Evolutionary conservation across 2,888 invertebrate genomes (phyloP).

Genomic region (Bruchidius siliquastri): DNA sequence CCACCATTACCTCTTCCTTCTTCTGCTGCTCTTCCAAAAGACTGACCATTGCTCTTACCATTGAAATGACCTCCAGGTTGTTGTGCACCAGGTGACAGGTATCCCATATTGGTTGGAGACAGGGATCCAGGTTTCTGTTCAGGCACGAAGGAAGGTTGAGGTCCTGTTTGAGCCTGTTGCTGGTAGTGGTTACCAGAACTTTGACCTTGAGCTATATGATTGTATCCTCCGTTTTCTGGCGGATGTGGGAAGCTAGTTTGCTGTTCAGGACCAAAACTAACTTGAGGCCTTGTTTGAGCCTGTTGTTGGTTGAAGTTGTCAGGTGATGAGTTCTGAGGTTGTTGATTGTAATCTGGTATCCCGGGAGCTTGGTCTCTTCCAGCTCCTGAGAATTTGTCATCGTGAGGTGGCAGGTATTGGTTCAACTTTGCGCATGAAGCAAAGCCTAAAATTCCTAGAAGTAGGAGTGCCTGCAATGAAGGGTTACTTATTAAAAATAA

Average conservation of each 20-base stretch:
- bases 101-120: not conserved
- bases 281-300: no score
- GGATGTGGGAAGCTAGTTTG: not conserved
- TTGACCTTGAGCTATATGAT: not conserved
- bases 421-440: slow-evolving; percentile 26
- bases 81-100: not conserved
- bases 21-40: not conserved
- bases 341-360: not conserved
- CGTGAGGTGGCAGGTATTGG: slow-evolving; percentile 32
- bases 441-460: slow-evolving; percentile 24
- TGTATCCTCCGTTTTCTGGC: not conserved
- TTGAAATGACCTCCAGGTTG: not conserved
- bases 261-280: not conserved
- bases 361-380: not conserved
- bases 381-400: slow-evolving; percentile 30
- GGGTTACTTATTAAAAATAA: not conserved
- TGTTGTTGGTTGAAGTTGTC: not conserved
- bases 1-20: not conserved
- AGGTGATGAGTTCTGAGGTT: not conserved
- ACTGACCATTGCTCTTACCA: not conserved
- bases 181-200: not conserved
- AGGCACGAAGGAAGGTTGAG: not conserved
- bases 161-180: not conserved
- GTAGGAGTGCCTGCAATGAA: slow-evolving; percentile 22
- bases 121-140: not conserved